phyloP scores from a whole-genome alignment of 2,888 invertebrate species.

The Aspidapion aeneum region DNA sequence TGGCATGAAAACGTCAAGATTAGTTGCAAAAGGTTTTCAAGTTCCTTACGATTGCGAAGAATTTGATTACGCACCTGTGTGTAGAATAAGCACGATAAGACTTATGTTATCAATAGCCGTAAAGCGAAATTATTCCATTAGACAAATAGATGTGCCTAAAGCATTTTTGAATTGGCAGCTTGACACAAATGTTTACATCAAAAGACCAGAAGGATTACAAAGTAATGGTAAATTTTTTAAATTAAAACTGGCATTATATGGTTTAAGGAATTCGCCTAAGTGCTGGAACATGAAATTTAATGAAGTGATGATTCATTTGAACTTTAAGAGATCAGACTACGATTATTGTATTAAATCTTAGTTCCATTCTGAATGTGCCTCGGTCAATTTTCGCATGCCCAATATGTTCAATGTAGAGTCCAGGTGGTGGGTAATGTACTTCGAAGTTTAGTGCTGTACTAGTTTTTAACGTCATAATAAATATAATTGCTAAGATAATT shows the following conservation, averaged over 20 bases:
- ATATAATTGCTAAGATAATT: too few species aligned
- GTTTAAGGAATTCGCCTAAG: slow-evolving; percentile 24
- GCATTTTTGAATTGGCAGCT: slow-evolving; percentile 14
- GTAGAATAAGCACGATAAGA: slow-evolving; percentile 10
- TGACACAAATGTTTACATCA: slow-evolving; percentile 18
- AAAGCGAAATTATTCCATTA: slow-evolving; percentile 16
- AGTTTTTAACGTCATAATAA: too few species aligned
- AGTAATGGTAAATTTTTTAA: slow-evolving; percentile 16
- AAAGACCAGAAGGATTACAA: slow-evolving; percentile 22
- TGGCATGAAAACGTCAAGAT: not conserved
- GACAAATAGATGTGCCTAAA: slow-evolving; percentile 18
- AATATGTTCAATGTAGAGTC: too few species aligned
- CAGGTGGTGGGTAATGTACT: too few species aligned
- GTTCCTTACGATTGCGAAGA: too few species aligned
- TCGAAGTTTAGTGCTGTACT: too few species aligned
- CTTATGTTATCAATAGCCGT: slow-evolving; percentile 10
- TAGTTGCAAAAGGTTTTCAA: not conserved
- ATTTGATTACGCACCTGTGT: not conserved
- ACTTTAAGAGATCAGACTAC: slow-evolving; percentile 21
- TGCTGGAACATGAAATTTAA: slow-evolving; percentile 22
- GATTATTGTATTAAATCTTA: slow-evolving; percentile 26
- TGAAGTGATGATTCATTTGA: slow-evolving; percentile 13
- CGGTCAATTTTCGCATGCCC: too few species aligned
- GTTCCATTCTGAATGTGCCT: too few species aligned
- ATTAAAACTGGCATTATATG: slow-evolving; percentile 29